Base-by-base conservation (phyloP, 1,140 invertebrate genomes). In the Conus ventricosus region DNA sequence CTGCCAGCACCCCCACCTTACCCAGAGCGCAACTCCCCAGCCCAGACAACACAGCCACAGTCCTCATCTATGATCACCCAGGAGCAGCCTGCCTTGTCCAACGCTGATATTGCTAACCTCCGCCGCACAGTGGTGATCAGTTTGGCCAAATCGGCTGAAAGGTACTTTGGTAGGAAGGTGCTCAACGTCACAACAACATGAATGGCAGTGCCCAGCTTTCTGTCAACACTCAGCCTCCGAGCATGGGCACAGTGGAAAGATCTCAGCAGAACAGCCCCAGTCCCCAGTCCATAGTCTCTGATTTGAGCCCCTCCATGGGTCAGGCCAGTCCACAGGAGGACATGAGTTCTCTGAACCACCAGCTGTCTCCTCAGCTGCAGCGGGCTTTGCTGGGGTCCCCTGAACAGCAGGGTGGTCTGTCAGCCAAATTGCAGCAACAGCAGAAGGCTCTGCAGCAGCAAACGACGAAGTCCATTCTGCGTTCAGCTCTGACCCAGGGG, bases 231-330 rank as follows among this genome's bases (percentile, higher is more conserved):
- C 89, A 88, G 71, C 91, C 89, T 71, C 87, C 89, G 13, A 92
- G 91, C 85, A 75, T 90, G 67, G 88, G 55, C 60, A 91, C 92
- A 4, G 91, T 91, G 27, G 90, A 90, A 71, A 86, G 91, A 87
- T 93, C 92, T 87, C 92, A 92, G 78, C 91, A 91, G 86, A 87
- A 88, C 67, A 94, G 93, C 81, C 93, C 93, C 17, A 90, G 20
- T 51, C 54, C 84, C 55, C 87, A 85, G 11, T 10, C 84, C 13
- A 85, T 86, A 20, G 71, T 71, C 84, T 15, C 83, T 17, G 71
- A 54, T 17, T 86, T 88, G 80, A 88, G 88, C 60, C 89, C 87
- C 10, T 85, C 87, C 63, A 71, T 75, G 25, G 85, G 83, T 15
- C 55, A 57, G 20, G 5, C 82, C 39, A 53, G 71, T 84, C 53